Evolutionary conservation across 2,113 vertebrate genomes (phyloP).

Genomic region (Barbus barbus): DNA sequence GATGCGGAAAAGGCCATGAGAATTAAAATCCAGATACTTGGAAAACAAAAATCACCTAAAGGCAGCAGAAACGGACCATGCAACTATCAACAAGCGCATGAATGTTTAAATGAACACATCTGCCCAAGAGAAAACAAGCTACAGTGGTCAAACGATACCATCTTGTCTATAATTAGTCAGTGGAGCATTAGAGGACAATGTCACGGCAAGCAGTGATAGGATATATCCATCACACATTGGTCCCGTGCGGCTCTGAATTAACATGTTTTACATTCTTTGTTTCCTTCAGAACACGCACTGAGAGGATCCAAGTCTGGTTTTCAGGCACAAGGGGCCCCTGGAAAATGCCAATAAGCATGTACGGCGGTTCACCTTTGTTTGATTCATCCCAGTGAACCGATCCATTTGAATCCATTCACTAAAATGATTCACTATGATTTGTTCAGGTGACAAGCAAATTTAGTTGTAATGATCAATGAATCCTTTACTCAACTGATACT

Average conservation of each 20-base stretch:
- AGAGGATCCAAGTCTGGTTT: neutral
- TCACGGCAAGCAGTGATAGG: neutral
- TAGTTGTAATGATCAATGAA: neutral
- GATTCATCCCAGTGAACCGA: neutral
- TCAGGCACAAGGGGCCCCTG: neutral
- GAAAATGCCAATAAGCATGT: neutral
- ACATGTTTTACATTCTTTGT: neutral
- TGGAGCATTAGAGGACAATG: neutral
- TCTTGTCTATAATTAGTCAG: slow-evolving; percentile 21
- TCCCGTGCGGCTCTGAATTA: neutral
- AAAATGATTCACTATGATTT: neutral
- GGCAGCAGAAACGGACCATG: neutral
- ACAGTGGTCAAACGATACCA: neutral
- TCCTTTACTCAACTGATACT: neutral
- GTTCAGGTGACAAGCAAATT: neutral
- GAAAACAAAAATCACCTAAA: neutral
- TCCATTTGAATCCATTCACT: neutral
- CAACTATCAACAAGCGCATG: neutral
- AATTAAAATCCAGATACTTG: neutral
- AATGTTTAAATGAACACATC: neutral
- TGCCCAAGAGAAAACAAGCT: slow-evolving; percentile 1
- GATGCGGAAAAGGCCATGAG: neutral
- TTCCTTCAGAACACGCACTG: neutral
- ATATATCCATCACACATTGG: neutral
- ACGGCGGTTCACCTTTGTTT: neutral